Conservation (phyloP, 2,113 vertebrate species). For the Motacilla tschutschensis region DNA sequence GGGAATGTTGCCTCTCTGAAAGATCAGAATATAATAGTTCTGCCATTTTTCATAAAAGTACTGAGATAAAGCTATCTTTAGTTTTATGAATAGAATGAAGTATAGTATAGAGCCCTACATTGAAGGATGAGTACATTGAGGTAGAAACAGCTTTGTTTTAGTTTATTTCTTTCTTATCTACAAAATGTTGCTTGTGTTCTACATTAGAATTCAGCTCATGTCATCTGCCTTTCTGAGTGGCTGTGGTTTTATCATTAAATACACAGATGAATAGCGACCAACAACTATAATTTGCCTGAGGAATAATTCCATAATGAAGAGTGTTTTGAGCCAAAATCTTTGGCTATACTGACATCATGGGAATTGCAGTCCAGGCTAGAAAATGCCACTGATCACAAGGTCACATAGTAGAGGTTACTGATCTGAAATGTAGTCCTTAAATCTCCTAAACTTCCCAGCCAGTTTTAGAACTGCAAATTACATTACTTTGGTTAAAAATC, state of each 20-base stretch:
- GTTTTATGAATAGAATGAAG: background rate
- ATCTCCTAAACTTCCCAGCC: background rate
- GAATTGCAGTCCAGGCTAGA: background rate
- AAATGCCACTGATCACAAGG: background rate
- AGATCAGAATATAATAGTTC: background rate
- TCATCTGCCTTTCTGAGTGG: background rate
- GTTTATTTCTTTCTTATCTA: background rate
- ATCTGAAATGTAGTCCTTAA: conserved; percentile 15
- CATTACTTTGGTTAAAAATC: conserved; percentile 11
- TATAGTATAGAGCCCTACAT: background rate
- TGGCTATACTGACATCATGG: background rate
- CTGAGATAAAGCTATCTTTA: background rate
- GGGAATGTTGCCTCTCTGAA: background rate
- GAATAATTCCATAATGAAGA: background rate
- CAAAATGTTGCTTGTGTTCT: background rate
- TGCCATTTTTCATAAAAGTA: background rate
- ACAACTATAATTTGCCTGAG: background rate
- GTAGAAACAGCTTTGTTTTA: background rate
- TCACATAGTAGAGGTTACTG: background rate
- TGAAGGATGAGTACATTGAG: background rate
- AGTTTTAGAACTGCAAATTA: conserved; percentile 23
- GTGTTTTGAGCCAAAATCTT: background rate
- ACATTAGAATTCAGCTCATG: background rate
- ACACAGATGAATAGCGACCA: background rate
- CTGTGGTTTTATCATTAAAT: background rate